A percentile compares a stretch with the other conserved stretches of the same genome.
Conservation (phyloP, 2,797 vertebrate genomes). For the Discoglossus pictus region DNA sequence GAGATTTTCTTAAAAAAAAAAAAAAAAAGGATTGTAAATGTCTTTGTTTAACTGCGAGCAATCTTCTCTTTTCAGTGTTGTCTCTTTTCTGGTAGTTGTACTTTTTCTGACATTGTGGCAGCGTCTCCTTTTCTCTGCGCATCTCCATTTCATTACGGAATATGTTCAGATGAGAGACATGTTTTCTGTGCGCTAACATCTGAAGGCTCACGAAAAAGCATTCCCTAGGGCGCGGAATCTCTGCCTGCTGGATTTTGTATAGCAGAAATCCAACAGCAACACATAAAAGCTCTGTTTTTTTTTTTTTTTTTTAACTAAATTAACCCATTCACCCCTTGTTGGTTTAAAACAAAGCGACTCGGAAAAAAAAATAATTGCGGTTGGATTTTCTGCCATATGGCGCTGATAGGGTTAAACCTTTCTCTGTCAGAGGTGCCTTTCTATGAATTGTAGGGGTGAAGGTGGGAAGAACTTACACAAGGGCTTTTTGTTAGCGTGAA, state of each 20-base stretch:
- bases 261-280: conserved; percentile 30
- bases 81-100: conserved; percentile 56
- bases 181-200: conserved; percentile 33
- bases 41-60: conserved; percentile 73
- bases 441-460: background rate
- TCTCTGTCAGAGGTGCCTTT: too few species aligned
- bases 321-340: background rate
- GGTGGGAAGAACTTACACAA: conserved; percentile 1
- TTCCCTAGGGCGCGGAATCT: conserved; percentile 25
- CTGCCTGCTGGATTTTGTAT: conserved; percentile 24
- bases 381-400: too few species aligned
- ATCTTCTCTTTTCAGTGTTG: conserved; percentile 58
- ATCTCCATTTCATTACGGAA: conserved; percentile 39
- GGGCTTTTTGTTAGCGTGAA: background rate
- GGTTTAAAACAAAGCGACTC: too few species aligned
- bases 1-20: conserved; percentile 70
- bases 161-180: conserved; percentile 44
- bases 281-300: conserved; percentile 10
- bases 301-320: conserved; percentile 7
- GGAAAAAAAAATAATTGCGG: too few species aligned
- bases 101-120: conserved; percentile 59
- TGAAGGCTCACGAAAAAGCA: conserved; percentile 30
- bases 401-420: too few species aligned
- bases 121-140: conserved; percentile 47
- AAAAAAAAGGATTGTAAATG: conserved; percentile 70